phyloP scores from a whole-genome alignment of 2,113 vertebrate genomes.

The Leptobrachium ailaonicum region DNA sequence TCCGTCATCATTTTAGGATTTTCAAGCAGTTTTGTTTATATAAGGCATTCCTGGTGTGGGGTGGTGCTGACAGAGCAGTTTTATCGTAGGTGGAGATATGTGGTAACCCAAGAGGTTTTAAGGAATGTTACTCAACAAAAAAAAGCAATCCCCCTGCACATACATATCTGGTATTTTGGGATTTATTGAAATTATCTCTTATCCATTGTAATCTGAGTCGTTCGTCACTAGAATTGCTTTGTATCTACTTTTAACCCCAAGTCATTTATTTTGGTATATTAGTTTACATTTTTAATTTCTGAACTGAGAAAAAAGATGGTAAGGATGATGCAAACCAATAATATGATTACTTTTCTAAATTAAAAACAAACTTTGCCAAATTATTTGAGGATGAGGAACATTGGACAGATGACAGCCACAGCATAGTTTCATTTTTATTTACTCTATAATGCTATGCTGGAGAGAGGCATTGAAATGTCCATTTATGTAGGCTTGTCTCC shows the following conservation, averaged over 20 bases:
- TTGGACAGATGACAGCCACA: too few species aligned
- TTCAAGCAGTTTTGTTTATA: slow-evolving; percentile 2
- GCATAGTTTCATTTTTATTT: too few species aligned
- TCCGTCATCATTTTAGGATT: slow-evolving; percentile 33
- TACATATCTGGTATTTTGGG: neutral
- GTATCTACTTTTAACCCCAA: neutral
- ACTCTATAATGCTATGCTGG: too few species aligned
- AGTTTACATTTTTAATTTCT: too few species aligned
- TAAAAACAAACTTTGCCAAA: too few species aligned
- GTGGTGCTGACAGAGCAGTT: slow-evolving; percentile 18
- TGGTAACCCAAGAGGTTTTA: neutral
- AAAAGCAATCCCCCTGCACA: neutral
- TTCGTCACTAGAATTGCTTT: neutral
- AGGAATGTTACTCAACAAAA: neutral
- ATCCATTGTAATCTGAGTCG: neutral
- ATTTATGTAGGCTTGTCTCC: too few species aligned
- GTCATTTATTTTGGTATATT: neutral
- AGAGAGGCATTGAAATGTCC: too few species aligned
- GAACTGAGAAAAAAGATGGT: too few species aligned
- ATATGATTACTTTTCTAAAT: too few species aligned
- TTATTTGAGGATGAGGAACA: too few species aligned
- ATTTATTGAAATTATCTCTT: neutral
- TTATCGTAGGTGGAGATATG: neutral
- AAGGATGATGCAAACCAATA: too few species aligned
- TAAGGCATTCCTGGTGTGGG: neutral